Base-by-base conservation (phyloP, 2,888 invertebrate genomes). In the Cyclophora punctaria region DNA sequence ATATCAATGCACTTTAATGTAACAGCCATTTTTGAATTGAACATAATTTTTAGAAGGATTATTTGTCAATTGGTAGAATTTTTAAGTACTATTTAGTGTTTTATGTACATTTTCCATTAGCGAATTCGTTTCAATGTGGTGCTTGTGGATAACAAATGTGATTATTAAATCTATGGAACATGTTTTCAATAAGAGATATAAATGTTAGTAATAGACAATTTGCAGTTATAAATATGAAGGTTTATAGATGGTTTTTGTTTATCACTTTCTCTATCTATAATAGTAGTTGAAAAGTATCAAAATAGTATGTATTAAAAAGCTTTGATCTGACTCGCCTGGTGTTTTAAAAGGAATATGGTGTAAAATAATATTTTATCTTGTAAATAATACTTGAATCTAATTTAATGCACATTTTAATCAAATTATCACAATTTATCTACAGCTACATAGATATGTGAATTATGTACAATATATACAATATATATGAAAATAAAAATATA, bases 71-170 rank as follows among this genome's bases (percentile, higher is more conserved):
- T 55, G 20, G 42, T 53, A 53, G 50, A 35, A 46, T 44, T 50
- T 44, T 46, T 49, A 37, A 37, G 37, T 47, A 37, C 45, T 47
- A 48, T 55, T 33, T 49, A 43, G 40, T 50, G n/a, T 41, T 5
- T 55, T 53, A 34, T 46, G 51, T 52, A 35, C 42, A 47, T 47
- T 49, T 2, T 45, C 57, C 7, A 56, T 53, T 55, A 60, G 67
- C 69, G 60, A 69, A 71, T 78, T 77, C 69, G 68, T 69, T 76
- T 73, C 59, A 69, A 67, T 66, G 73, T 80, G 82, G 83, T 83
- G 82, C 82, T 82, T 45, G 60, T 76, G 75, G 71, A 69, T 59
- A 64, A 67, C 53, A 67, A 37, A 68, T 69, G 67, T 71, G 68
- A 66, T 69, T 57, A 44, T 40, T 48, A 45, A 50, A 57, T 52